Percentiles rank a stretch among this genome's conserved stretches.
Evolutionary conservation across 1,140 invertebrate genomes (phyloP).

Genomic region (Pseudobourletiella spinata): DNA sequence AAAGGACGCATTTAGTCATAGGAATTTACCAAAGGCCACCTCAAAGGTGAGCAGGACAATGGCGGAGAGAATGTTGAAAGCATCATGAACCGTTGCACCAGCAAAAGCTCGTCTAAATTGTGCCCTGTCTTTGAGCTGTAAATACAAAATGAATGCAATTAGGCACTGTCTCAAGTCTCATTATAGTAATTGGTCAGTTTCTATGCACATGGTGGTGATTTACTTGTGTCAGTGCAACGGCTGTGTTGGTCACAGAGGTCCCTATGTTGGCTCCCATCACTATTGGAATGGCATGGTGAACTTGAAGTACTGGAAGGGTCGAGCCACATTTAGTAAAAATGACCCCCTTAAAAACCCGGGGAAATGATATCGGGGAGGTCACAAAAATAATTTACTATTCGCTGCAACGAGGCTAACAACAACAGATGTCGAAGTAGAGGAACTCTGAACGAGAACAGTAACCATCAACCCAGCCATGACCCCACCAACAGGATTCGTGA

Average conservation of each 20-base stretch:
- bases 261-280: constrained; percentile 54
- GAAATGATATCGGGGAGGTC: too few relatives aligned
- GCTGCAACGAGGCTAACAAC: constrained; percentile 53
- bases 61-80: constrained; percentile 46
- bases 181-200: too few relatives aligned
- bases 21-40: background rate
- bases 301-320: constrained; percentile 44
- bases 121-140: constrained; percentile 40
- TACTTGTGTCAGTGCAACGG: constrained; percentile 48
- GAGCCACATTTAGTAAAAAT: too few relatives aligned
- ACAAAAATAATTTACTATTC: constrained; percentile 42
- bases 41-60: constrained; percentile 42
- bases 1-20: background rate
- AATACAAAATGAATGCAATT: too few relatives aligned
- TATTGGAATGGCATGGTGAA: constrained; percentile 49
- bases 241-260: constrained; percentile 50
- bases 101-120: constrained; percentile 50
- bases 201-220: too few relatives aligned
- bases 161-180: too few relatives aligned
- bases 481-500: constrained; percentile 48
- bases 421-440: constrained; percentile 53
- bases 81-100: constrained; percentile 51
- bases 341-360: too few relatives aligned
- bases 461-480: constrained; percentile 52
- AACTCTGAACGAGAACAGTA: constrained; percentile 53